A percentile compares a stretch with the other conserved stretches of the same genome.
Evolutionary conservation across 1,140 invertebrate species (phyloP).

Genomic region (Callitettix versicolor): DNA sequence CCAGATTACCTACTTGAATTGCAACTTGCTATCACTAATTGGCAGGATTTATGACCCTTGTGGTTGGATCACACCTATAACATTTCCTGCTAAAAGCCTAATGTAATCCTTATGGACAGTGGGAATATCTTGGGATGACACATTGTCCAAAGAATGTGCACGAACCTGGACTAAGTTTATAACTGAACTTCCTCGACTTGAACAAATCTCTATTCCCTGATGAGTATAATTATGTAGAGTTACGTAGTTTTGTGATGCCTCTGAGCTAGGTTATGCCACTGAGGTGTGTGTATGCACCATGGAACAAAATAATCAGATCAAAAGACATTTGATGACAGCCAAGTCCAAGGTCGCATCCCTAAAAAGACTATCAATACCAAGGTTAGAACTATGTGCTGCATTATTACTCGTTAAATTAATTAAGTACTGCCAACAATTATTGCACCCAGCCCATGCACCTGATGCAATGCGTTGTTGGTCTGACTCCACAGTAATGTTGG

Average conservation of each 20-base stretch:
- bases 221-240: neutral
- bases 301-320: no score
- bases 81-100: neutral
- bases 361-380: conserved; percentile 1
- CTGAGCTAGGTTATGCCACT: neutral
- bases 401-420: conserved; percentile 2
- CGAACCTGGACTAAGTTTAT: neutral
- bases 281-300: neutral
- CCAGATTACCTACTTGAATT: neutral
- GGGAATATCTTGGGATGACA: neutral
- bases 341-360: conserved; percentile 13
- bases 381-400: neutral
- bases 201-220: neutral
- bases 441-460: neutral
- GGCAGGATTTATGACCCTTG: neutral
- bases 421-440: neutral
- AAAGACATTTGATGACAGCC: neutral
- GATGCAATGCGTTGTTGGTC: neutral
- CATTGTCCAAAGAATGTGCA: neutral
- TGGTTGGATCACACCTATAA: neutral
- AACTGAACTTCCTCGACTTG: neutral
- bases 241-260: neutral
- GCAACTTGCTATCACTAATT: neutral
- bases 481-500: conserved; percentile 14
- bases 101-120: neutral